Conservation (phyloP, 2,113 vertebrate genomes). For the Pionites leucogaster region DNA sequence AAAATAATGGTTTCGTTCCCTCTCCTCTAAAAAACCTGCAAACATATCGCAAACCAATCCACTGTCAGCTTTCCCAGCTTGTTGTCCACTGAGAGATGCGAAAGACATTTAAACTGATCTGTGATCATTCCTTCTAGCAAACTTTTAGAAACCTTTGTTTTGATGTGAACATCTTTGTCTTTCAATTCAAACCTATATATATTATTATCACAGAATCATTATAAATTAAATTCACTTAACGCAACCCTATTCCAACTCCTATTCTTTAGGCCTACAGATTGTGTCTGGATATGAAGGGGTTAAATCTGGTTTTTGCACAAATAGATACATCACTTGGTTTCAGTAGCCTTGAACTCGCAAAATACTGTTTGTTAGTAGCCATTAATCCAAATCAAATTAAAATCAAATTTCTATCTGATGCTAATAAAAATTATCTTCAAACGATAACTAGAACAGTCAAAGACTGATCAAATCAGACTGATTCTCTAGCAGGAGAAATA, state of each 20-base stretch:
- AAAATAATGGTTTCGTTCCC: background rate
- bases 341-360: background rate
- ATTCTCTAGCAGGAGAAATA: conserved; percentile 47
- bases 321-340: background rate
- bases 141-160: background rate
- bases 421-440: background rate
- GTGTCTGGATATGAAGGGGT: background rate
- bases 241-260: background rate
- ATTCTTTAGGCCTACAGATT: background rate
- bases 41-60: background rate
- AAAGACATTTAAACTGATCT: background rate
- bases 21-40: background rate
- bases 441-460: background rate
- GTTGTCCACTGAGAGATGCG: background rate
- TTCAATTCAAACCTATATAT: background rate
- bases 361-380: background rate
- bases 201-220: background rate
- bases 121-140: background rate
- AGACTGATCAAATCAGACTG: background rate
- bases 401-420: background rate
- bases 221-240: background rate
- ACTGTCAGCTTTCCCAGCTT: background rate
- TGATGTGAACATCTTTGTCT: background rate
- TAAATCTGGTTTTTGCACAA: background rate
- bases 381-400: conserved; percentile 13